phyloP scores from a whole-genome alignment of 2,113 vertebrate species.

The Hippopotamus amphibius region DNA sequence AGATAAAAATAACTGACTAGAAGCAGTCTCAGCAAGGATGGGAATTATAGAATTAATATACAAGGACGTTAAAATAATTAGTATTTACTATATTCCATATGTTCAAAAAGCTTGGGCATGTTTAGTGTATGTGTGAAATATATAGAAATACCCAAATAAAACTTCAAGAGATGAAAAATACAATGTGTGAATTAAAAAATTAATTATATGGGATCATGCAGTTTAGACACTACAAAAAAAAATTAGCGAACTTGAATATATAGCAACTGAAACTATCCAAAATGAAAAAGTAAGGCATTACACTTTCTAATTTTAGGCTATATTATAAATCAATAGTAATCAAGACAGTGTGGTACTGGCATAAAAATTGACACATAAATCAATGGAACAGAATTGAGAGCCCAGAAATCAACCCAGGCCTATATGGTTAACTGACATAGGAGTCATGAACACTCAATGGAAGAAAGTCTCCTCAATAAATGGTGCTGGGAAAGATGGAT shows the following conservation, averaged over 20 bases:
- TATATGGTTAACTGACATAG: background rate
- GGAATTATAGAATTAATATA: background rate
- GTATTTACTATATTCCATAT: background rate
- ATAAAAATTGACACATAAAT: background rate
- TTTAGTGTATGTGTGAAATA: background rate
- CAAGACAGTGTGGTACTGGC: background rate
- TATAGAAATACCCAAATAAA: background rate
- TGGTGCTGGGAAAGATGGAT: background rate
- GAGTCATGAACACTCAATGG: background rate
- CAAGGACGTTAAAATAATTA: background rate
- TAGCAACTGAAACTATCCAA: background rate
- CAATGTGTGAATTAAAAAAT: background rate
- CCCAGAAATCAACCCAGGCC: background rate
- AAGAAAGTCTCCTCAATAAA: background rate
- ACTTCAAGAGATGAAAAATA: background rate
- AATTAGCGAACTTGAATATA: background rate
- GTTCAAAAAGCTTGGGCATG: background rate
- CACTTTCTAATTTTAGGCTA: background rate
- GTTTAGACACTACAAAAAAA: background rate
- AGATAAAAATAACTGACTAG: background rate
- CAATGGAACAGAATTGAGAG: background rate
- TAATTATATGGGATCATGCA: background rate
- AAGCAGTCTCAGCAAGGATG: background rate
- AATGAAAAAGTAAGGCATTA: background rate
- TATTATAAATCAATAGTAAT: background rate